Evolutionary conservation across 1,140 invertebrate genomes (phyloP).

Genomic region (Sinonovacula constricta): DNA sequence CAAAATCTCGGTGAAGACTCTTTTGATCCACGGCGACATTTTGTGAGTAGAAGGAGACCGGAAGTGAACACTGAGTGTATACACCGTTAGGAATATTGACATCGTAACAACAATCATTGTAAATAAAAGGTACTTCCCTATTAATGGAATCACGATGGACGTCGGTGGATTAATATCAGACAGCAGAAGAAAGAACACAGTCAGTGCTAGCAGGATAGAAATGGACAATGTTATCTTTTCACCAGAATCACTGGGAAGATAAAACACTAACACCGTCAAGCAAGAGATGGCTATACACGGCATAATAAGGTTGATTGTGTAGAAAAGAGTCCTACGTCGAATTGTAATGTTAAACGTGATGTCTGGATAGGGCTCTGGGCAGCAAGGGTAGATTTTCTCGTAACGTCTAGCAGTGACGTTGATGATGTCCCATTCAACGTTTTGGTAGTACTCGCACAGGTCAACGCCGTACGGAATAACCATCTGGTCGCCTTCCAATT

Average conservation of each 20-base stretch:
- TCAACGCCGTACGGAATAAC: constrained; percentile 37
- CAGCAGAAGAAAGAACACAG: constrained; percentile 78
- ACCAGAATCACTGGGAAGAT: constrained; percentile 78
- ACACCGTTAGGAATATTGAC: constrained; percentile 78
- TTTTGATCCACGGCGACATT: constrained; percentile 77
- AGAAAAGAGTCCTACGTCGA: constrained; percentile 81
- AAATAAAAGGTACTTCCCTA: constrained; percentile 79
- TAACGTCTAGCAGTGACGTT: constrained; percentile 87
- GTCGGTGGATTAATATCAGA: constrained; percentile 79
- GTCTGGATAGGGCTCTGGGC: constrained; percentile 95
- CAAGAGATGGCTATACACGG: constrained; percentile 80
- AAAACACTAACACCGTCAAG: constrained; percentile 80
- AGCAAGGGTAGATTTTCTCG: constrained; percentile 88
- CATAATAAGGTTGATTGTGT: constrained; percentile 79
- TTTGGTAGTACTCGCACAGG: constrained; percentile 78
- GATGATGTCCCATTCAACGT: constrained; percentile 99
- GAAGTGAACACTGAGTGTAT: constrained; percentile 77
- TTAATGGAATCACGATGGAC: constrained; percentile 75
- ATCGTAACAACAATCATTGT: constrained; percentile 79
- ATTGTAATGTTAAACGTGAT: constrained; percentile 99
- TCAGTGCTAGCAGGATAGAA: constrained; percentile 78
- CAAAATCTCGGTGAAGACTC: constrained; percentile 77
- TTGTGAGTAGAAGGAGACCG: constrained; percentile 76
- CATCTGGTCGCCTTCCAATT: constrained; percentile 28
- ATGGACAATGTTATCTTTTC: constrained; percentile 79